phyloP scores from a whole-genome alignment of 2,888 invertebrate species.

The Dyspetes luteomarginatus region DNA sequence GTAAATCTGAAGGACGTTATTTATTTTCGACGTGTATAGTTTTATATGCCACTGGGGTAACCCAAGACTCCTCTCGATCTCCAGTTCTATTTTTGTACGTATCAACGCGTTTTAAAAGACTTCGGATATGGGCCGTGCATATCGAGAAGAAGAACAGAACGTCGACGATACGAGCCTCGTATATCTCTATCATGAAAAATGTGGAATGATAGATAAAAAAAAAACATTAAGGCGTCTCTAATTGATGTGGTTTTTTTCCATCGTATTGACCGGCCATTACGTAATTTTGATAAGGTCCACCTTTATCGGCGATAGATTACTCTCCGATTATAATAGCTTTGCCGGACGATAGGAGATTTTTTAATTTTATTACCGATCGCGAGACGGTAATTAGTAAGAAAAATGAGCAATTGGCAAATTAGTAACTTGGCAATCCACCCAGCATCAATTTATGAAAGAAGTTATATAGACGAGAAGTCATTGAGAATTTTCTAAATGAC shows the following conservation, averaged over 20 bases:
- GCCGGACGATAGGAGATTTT: too few species aligned
- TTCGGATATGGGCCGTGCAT: neutral
- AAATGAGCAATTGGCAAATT: too few species aligned
- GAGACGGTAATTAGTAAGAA: too few species aligned
- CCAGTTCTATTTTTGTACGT: conserved; percentile 71
- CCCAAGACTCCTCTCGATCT: conserved; percentile 60
- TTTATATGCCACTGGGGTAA: conserved; percentile 60
- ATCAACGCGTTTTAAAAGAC: conserved; percentile 65
- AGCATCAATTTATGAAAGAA: too few species aligned
- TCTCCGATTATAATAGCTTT: neutral
- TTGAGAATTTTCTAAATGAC: too few species aligned
- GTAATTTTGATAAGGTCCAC: neutral
- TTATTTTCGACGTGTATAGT: conserved; percentile 58
- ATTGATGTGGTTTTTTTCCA: conserved; percentile 3
- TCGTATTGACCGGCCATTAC: neutral
- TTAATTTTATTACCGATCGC: too few species aligned
- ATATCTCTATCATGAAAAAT: neutral
- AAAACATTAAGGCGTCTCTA: neutral
- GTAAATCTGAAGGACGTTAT: conserved; percentile 46
- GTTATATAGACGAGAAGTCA: too few species aligned
- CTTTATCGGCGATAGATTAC: neutral
- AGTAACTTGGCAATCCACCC: too few species aligned
- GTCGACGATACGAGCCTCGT: neutral
- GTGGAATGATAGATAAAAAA: neutral
- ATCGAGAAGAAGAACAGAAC: neutral